Evolutionary conservation across 2,888 invertebrate genomes (phyloP).

Genomic region (Brachylomia viminalis): DNA sequence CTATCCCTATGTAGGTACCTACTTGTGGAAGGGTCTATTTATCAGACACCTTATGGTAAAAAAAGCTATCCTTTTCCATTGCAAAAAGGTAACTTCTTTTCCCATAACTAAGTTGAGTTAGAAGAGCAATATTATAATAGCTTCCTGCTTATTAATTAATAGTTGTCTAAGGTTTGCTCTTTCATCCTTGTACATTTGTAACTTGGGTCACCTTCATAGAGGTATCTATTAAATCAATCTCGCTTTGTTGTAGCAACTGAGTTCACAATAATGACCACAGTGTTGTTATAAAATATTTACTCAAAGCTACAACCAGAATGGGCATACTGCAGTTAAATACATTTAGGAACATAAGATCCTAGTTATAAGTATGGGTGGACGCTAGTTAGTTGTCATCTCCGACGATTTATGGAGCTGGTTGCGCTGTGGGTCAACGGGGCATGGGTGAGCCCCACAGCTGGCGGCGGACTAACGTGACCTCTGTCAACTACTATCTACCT

Average conservation of each 20-base stretch:
- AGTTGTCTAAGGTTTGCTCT: too few species aligned
- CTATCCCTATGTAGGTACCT: too few species aligned
- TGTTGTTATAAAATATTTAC: constrained; percentile 14
- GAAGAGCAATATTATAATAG: background rate
- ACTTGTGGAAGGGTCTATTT: background rate
- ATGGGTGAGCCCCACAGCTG: constrained; percentile 67
- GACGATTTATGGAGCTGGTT: constrained; percentile 75
- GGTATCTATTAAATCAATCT: background rate
- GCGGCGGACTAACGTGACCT: constrained; percentile 73
- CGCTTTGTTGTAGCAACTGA: background rate
- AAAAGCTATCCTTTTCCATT: background rate
- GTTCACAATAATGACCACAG: constrained; percentile 10
- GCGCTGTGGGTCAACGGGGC: constrained; percentile 75
- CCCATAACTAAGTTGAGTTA: background rate
- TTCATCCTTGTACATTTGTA: background rate
- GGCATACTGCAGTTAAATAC: constrained; percentile 33
- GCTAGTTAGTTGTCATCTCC: constrained; percentile 73
- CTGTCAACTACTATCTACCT: constrained; percentile 78
- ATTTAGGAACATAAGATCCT: constrained; percentile 39
- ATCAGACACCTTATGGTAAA: background rate
- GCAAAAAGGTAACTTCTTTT: background rate
- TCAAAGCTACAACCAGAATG: constrained; percentile 2
- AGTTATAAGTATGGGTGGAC: constrained; percentile 60
- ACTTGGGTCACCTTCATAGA: background rate
- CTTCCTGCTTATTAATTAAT: background rate